These are phyloP conservation scores for Hirudinaria manillensis DNA, from an alignment of 2,888 invertebrate genomes.

Conservation along the genomic window DNA sequence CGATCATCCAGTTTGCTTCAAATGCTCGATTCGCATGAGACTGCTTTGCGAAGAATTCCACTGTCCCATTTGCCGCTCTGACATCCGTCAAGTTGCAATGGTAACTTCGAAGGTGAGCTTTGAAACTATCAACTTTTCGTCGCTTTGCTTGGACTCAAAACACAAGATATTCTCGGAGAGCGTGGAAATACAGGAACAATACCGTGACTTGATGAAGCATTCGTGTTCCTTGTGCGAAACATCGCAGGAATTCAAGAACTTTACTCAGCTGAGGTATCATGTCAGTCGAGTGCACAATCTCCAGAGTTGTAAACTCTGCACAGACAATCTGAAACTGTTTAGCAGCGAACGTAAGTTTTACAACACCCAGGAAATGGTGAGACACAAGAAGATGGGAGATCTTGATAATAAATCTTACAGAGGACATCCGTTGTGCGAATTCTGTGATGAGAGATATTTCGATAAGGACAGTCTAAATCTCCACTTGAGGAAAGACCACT, in stretches of 20 bases:
- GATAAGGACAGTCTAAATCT: slow-evolving; percentile 87
- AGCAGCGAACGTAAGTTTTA: slow-evolving; percentile 82
- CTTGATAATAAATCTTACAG: slow-evolving; percentile 84
- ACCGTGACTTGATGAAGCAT: slow-evolving; percentile 70
- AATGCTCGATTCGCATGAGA: slow-evolving; percentile 94
- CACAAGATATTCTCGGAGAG: slow-evolving; percentile 76
- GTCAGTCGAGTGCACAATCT: slow-evolving; percentile 78
- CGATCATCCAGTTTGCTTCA: slow-evolving; percentile 92
- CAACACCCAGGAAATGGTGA: slow-evolving; percentile 70
- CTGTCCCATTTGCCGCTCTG: slow-evolving; percentile 83
- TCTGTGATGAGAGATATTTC: slow-evolving; percentile 86
- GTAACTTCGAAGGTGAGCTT: slow-evolving; percentile 42
- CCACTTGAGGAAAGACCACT: slow-evolving; percentile 85
- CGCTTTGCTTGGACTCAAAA: slow-evolving; percentile 60
- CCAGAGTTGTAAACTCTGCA: slow-evolving; percentile 86
- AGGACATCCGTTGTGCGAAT: slow-evolving; percentile 90
- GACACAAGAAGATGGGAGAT: slow-evolving; percentile 84
- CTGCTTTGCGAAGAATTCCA: slow-evolving; percentile 86
- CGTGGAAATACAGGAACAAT: slow-evolving; percentile 68
- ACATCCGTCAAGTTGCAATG: slow-evolving; percentile 47
- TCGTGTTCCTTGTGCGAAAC: slow-evolving; percentile 39
- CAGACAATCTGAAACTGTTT: slow-evolving; percentile 83
- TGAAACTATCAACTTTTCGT: slow-evolving; percentile 43
- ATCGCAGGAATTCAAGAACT: slow-evolving; percentile 50
- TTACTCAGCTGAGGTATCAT: slow-evolving; percentile 75